A percentile compares a stretch with the other conserved stretches of the same genome.
Conservation (phyloP, 2,797 vertebrate species). For the Botia almorhae region DNA sequence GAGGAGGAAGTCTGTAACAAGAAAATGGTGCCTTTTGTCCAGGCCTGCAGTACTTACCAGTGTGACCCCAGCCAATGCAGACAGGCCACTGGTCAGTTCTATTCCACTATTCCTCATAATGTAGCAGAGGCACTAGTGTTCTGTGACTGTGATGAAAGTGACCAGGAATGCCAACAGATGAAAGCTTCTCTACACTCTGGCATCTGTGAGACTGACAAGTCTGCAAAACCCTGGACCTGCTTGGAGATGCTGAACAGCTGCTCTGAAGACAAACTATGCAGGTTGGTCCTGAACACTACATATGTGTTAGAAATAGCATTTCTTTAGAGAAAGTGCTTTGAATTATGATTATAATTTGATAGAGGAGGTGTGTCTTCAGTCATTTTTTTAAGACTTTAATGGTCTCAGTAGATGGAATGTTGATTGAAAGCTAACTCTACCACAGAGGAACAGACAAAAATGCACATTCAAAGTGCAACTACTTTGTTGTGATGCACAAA, state of each 20-base stretch:
- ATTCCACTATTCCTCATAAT: constrained; percentile 78
- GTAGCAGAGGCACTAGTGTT: constrained; percentile 85
- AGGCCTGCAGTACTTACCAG: constrained; percentile 74
- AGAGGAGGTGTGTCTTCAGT: too few species aligned
- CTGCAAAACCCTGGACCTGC: constrained; percentile 70
- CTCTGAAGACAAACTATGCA: constrained; percentile 74
- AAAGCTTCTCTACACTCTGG: constrained; percentile 80
- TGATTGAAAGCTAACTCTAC: too few species aligned
- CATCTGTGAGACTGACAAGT: constrained; percentile 71
- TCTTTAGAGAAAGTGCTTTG: neutral
- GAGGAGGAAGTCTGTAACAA: constrained; percentile 84
- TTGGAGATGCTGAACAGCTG: constrained; percentile 76
- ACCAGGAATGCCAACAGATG: constrained; percentile 80
- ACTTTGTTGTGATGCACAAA: too few species aligned
- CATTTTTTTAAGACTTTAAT: too few species aligned
- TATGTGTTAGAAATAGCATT: neutral
- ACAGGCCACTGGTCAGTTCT: constrained; percentile 78
- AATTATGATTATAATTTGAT: neutral
- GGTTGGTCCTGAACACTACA: constrained; percentile 65
- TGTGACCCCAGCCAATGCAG: constrained; percentile 80
- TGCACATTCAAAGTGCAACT: too few species aligned
- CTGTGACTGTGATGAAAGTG: constrained; percentile 81
- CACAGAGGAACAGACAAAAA: too few species aligned
- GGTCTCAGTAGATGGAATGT: too few species aligned
- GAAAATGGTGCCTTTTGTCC: constrained; percentile 80